A percentile compares a stretch with the other conserved stretches of the same genome.
phyloP scores from a whole-genome alignment of 2,113 vertebrate species.

The Colinus virginianus region DNA sequence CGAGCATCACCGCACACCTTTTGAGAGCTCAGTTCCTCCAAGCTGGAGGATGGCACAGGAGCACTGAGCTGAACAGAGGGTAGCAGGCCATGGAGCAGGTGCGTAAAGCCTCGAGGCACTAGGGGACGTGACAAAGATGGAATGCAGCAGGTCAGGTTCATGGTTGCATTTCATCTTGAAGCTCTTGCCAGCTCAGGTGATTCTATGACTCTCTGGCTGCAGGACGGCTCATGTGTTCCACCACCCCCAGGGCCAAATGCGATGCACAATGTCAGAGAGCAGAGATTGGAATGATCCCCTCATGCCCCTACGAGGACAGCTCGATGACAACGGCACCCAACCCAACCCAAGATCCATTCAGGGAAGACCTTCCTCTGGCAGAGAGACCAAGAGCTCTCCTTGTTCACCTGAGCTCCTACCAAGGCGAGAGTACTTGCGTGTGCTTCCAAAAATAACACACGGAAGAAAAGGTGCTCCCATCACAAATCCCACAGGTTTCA shows the following conservation, averaged over 20 bases:
- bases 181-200: not conserved
- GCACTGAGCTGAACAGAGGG: not conserved
- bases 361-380: not conserved
- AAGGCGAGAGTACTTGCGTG: rapidly evolving
- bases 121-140: not conserved
- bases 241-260: rapidly evolving
- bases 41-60: rapidly evolving
- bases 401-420: not conserved
- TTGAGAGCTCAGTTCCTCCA: not conserved
- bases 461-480: not conserved
- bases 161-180: not conserved
- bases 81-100: not conserved
- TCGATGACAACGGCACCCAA: no score
- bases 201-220: not conserved
- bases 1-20: not conserved
- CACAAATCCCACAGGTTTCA: rapidly evolving
- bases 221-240: not conserved
- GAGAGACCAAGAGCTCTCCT: not conserved
- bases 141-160: no score
- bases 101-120: not conserved
- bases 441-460: rapidly evolving
- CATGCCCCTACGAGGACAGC: not conserved
- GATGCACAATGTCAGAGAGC: not conserved
- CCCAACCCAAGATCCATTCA: not conserved
- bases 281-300: rapidly evolving